Evolutionary conservation across 2,888 invertebrate genomes (phyloP), one percentile per base, ranked within the genome.

Genomic region (Psylliodes chrysocephalus): DNA sequence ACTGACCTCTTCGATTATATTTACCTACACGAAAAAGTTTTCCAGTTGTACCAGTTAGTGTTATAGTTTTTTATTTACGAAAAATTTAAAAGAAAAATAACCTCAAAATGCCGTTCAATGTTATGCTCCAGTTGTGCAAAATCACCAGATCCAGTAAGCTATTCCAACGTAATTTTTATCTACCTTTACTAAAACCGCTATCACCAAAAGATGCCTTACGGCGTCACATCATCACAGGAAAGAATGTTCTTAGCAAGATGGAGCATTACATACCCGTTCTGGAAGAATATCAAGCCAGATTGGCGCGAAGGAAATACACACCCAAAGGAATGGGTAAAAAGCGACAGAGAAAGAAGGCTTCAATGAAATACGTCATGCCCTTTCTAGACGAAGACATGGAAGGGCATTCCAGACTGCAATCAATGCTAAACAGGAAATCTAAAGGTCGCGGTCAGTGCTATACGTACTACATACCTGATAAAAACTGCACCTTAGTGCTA

Each of bases 121-220:
- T 79, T 71, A 82, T 81, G 81, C 73, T 91, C 87, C 90, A 91
- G 77, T 91, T 89, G 82, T 93, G 93, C 82, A 89, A 92, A 81
- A 92, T 93, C 74, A 93, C 93, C 64, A 91, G 92, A 75, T 89
- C 89, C 80, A 91, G 91, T 81, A 87, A 90, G 73, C 89, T 91
- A 75, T 87, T 93, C 76, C 93, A 92, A 55, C 90, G 92, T 78
- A 92, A 92, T 56, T 91, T 93, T 81, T 93, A 92, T 79, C 90
- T 93, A 77, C 93, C 93, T 15, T 84, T 93, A 54, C 84, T 93
- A 70, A 91, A 91, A 46, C 92, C 93, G 2, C 89, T 93, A 66
- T 91, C 92, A 51, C 92, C 93, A 10, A 91, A 91, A n/a, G 92
- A 93, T 78, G 93, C 93, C 1, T 89, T 90, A 76, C 86, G 92